Conservation (phyloP, 2,797 vertebrate genomes). For the Syndactyla subalaris region DNA sequence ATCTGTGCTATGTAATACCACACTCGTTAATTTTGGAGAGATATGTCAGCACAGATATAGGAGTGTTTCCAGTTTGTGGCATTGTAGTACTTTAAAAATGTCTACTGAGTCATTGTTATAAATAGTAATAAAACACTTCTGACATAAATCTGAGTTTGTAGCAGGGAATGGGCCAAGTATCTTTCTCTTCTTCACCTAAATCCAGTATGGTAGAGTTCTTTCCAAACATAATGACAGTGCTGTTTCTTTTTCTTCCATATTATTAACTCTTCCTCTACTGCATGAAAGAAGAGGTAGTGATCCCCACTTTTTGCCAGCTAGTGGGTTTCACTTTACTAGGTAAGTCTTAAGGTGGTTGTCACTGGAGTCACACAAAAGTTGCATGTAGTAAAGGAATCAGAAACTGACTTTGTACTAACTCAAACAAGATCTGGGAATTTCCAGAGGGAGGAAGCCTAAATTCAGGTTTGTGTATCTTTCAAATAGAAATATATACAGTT, state of each 20-base stretch:
- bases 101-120: constrained; percentile 38
- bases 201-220: background rate
- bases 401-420: background rate
- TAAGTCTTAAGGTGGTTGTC: background rate
- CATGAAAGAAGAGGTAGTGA: background rate
- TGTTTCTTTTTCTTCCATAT: background rate
- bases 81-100: background rate
- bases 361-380: background rate
- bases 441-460: background rate
- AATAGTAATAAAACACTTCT: constrained; percentile 17
- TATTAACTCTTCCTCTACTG: background rate
- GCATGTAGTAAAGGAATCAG: background rate
- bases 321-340: background rate
- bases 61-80: constrained; percentile 11
- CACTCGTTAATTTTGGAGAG: background rate
- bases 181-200: constrained; percentile 13
- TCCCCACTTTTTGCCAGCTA: background rate
- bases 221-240: background rate
- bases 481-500: background rate
- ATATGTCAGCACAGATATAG: background rate
- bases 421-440: background rate
- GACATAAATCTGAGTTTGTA: background rate
- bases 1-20: background rate
- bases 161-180: background rate
- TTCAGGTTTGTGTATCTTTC: background rate